These are phyloP conservation scores for Stomatorhinus walkeri DNA, from an alignment of 2,797 vertebrate species.

Conservation along the genomic window DNA sequence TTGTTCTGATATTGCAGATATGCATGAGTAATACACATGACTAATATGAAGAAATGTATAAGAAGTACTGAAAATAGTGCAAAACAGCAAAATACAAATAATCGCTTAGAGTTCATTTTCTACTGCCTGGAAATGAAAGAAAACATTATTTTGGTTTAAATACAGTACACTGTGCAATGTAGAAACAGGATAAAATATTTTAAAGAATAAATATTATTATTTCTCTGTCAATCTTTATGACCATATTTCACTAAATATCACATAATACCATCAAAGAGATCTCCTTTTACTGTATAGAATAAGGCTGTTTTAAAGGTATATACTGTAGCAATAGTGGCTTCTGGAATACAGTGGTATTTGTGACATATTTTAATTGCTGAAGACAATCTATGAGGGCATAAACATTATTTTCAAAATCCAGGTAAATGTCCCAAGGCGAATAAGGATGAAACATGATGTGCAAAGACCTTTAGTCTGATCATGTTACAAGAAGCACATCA, in stretches of 20 bases:
- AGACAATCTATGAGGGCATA: neutral
- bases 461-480: neutral
- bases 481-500: neutral
- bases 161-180: neutral
- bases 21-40: neutral
- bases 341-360: neutral
- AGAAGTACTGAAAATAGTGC: neutral
- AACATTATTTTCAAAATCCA: neutral
- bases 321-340: neutral
- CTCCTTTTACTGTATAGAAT: neutral
- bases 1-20: constrained; percentile 19
- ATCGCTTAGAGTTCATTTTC: neutral
- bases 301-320: neutral
- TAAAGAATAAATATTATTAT: neutral
- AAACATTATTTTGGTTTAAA: neutral
- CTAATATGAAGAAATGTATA: constrained; percentile 15
- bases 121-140: neutral
- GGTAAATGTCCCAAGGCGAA: neutral
- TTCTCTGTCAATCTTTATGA: neutral
- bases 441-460: neutral
- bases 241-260: neutral
- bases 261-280: neutral
- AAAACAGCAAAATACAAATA: neutral
- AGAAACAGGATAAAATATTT: neutral
- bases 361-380: neutral